A percentile compares a stretch with the other conserved stretches of the same genome.
Conservation (phyloP, 1,140 invertebrate genomes). For the Bombus turneri region DNA sequence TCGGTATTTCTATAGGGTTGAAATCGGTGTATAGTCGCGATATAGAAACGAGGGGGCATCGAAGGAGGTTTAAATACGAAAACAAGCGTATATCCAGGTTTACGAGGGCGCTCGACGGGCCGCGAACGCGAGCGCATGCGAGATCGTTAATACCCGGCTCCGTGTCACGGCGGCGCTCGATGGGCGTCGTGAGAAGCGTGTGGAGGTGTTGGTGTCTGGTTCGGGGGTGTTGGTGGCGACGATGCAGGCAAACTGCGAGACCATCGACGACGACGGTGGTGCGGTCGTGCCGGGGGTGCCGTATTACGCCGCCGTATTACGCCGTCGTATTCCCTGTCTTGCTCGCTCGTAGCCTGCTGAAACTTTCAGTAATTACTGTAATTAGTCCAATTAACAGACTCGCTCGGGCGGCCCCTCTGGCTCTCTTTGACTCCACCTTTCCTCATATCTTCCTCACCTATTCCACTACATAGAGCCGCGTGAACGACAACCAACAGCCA, state of each 20-base stretch:
- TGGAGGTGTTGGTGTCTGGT: conserved; percentile 60
- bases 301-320: conserved; percentile 70
- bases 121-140: conserved; percentile 27
- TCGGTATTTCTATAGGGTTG: background rate
- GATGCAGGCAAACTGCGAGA: conserved; percentile 52
- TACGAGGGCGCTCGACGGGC: conserved; percentile 69
- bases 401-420: conserved; percentile 76
- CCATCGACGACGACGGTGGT: conserved; percentile 56
- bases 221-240: conserved; percentile 46
- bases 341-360: conserved; percentile 74
- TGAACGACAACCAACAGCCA: conserved; percentile 55
- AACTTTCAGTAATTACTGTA: conserved; percentile 83
- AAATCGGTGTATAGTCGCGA: background rate
- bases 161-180: conserved; percentile 62
- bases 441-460: conserved; percentile 38
- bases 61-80: conserved; percentile 68
- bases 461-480: conserved; percentile 51
- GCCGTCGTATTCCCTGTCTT: conserved; percentile 66
- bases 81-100: conserved; percentile 71
- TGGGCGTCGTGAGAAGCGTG: conserved; percentile 59
- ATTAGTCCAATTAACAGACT: conserved; percentile 83
- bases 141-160: conserved; percentile 76
- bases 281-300: conserved; percentile 49
- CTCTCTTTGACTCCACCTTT: conserved; percentile 51
- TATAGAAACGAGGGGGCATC: conserved; percentile 16